Base-by-base conservation (phyloP, 2,797 vertebrate species). In the Pangasius macronema region DNA sequence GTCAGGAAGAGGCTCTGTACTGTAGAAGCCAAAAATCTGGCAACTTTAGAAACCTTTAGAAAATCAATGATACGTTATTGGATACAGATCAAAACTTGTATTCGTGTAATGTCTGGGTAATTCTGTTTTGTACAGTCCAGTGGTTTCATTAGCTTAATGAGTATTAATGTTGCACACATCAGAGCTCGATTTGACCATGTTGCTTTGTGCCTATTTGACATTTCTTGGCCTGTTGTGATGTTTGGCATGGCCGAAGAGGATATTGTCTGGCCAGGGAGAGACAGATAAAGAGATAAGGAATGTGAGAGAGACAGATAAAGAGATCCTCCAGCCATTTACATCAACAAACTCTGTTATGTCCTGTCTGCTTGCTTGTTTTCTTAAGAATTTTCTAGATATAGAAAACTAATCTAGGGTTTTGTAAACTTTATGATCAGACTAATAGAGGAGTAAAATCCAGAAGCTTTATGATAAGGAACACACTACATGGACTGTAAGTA, bases 241-340 rank as follows among this genome's bases (percentile, higher is more conserved):
- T 61, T 87, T 89, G 77, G 79, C 88, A 70, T 53, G 79, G 83
- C 61, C 83, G 72, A 89, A 83, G 84, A 89, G 88, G 88, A 89
- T 83, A 87, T 80, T 87, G 86, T 87, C 70, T 76, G 72, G 30
- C 61, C 80, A 57, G 33, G 9, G 39, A 55, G 67, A 33, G 30
- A 81, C 67, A 53, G 46, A 39, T 61, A 85, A 46, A 33, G 75
- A 73, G 75, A 73, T 30, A 81, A 70, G 67, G 77, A 85, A 77
- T 57, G 73, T 68, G 39, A 70, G 82, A 70, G n/a, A 80, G 73
- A 61, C 36, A 75, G 59, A 63, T 75, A 80, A 80, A 82, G 53
- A 61, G 82, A 63, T 82, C 36, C 59, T 75, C 33, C 55, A 49
- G 36, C 39, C n/a, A 6, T 82, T 72, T 82, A 83, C 72, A 85